Conservation (phyloP, 2,888 invertebrate species). For the Acronicta aceris region DNA sequence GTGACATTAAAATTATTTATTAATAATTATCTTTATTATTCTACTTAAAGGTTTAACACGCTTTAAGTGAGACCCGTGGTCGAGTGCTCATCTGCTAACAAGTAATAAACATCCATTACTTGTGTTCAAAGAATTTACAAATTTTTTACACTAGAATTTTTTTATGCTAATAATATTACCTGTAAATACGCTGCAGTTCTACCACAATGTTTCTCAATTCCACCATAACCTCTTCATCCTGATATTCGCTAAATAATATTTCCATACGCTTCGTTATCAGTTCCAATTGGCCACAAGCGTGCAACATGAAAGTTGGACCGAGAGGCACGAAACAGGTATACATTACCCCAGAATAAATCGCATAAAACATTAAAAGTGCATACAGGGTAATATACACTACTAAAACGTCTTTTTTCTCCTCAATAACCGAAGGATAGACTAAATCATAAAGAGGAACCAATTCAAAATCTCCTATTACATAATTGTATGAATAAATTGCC, state of each 20-base stretch:
- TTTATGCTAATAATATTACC: slow-evolving; percentile 46
- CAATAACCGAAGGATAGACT: slow-evolving; percentile 58
- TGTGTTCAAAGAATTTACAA: too few species aligned
- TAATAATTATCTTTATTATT: too few species aligned
- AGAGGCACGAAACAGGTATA: slow-evolving; percentile 67
- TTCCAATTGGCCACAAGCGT: slow-evolving; percentile 70
- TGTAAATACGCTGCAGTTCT: slow-evolving; percentile 60
- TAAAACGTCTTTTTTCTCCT: slow-evolving; percentile 54
- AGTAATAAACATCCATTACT: too few species aligned
- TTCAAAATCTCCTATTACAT: slow-evolving; percentile 49
- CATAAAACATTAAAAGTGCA: slow-evolving; percentile 41
- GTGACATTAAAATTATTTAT: too few species aligned
- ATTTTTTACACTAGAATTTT: too few species aligned
- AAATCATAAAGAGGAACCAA: slow-evolving; percentile 62
- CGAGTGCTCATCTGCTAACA: too few species aligned
- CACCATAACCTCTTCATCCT: slow-evolving; percentile 35
- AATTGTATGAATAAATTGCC: slow-evolving; percentile 45
- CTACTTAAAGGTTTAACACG: too few species aligned
- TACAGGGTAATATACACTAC: slow-evolving; percentile 45
- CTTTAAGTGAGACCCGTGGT: too few species aligned
- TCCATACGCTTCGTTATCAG: slow-evolving; percentile 59
- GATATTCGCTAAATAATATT: slow-evolving; percentile 53
- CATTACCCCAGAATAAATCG: slow-evolving; percentile 51
- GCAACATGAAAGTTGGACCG: slow-evolving; percentile 70
- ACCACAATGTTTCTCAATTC: slow-evolving; percentile 59